phyloP scores from a whole-genome alignment of 2,888 invertebrate species.

The Spisula solida region DNA sequence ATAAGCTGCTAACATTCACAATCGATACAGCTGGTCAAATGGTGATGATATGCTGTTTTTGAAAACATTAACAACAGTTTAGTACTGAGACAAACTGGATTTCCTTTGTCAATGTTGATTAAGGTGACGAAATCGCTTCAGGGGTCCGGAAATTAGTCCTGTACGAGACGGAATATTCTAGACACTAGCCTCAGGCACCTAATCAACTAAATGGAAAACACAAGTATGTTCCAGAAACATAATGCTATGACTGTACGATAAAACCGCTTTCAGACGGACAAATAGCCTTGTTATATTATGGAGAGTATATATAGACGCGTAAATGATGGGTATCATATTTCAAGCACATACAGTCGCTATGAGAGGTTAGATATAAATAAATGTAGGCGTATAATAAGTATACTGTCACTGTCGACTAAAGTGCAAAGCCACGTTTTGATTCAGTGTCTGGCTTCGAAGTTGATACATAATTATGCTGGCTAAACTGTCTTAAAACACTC shows the following conservation, averaged over 20 bases:
- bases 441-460: too few species aligned
- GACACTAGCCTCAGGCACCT: neutral
- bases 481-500: too few species aligned
- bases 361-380: neutral
- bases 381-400: neutral
- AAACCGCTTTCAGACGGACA: neutral
- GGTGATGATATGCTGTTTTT: too few species aligned
- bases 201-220: conserved; percentile 16
- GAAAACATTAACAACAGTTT: neutral
- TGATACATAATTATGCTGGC: too few species aligned
- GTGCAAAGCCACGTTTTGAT: too few species aligned
- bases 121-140: neutral
- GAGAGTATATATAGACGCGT: neutral
- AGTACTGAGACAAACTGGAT: neutral
- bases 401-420: too few species aligned
- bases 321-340: neutral
- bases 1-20: too few species aligned
- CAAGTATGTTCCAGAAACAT: neutral
- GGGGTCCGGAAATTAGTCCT: conserved; percentile 3
- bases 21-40: too few species aligned
- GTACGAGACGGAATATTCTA: neutral
- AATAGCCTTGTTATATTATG: neutral
- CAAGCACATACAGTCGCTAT: neutral
- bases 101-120: neutral
- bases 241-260: neutral